Evolutionary conservation across 1,140 invertebrate genomes (phyloP), one percentile per base, ranked within the genome.

Genomic region (Diachasmimorpha longicaudata): DNA sequence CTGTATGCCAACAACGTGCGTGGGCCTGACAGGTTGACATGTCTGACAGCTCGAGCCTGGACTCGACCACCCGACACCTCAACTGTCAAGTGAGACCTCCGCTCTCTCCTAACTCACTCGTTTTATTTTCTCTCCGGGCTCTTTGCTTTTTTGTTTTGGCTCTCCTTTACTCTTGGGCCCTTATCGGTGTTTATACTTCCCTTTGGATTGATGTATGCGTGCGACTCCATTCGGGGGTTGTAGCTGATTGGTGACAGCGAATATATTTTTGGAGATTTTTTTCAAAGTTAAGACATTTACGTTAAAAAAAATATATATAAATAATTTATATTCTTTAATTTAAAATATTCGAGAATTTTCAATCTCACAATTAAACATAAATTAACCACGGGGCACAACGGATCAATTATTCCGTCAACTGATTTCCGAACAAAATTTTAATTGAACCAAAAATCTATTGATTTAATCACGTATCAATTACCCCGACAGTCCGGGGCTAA

Each of bases 11-110:
- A 81, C 83, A 87, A 84, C 84, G 85, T 87, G 85, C 87, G 87
- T 88, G 85, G 87, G 87, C 85, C 48, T 86, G 87, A 88, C 85
- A 85, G 85, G 48, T 78, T 86, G 86, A 88, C 86, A 87, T 85
- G 82, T 16, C 83, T 87, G 85, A 86, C 86, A 85, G 85, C 80
- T 72, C 78, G 48, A 78, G 80, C 68, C 37, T 77, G 76, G 77
- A 81, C 82, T 14, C 84, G 85, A 87, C 86, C 85, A 87, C 85
- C 85, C 85, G 85, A 87, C 87, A 87, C 85, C 84, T 85, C 81
- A 44, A 83, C 84, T 87, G 85, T 85, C 84, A 86, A 83, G 77
- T 77, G 66, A 78, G 72, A 79, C 80, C 77, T 80, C 77, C 75
- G 42, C 72, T 72, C 31, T 39, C 13, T 79, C 66, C 66, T 74